These are phyloP conservation scores for Marcusenius ussheri DNA, from an alignment of 2,113 vertebrate species.

Conservation along the genomic window DNA sequence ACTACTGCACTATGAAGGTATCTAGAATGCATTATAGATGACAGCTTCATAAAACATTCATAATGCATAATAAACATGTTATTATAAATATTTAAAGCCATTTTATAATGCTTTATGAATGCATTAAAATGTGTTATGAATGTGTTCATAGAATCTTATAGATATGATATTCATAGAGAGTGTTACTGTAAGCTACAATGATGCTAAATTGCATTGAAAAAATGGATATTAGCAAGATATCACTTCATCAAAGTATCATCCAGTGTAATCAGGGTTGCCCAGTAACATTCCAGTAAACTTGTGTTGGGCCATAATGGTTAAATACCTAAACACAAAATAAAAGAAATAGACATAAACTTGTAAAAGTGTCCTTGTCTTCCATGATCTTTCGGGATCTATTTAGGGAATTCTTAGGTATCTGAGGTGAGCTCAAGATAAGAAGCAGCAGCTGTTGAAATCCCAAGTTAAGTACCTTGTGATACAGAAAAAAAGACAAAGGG, in stretches of 20 bases:
- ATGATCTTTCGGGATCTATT: background rate
- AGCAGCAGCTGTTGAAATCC: background rate
- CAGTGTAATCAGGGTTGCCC: background rate
- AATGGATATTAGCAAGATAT: background rate
- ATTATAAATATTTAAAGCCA: background rate
- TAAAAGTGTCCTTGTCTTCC: background rate
- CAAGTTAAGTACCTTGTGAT: background rate
- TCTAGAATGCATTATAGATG: background rate
- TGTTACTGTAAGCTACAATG: background rate
- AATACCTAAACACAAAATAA: background rate
- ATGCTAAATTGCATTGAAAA: background rate
- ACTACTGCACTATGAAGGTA: background rate
- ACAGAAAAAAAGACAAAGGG: background rate
- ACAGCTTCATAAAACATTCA: background rate
- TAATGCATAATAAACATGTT: background rate
- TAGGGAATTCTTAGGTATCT: background rate
- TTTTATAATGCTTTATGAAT: background rate
- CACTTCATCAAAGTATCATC: background rate
- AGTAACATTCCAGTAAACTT: background rate
- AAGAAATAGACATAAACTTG: background rate
- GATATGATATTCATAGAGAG: background rate
- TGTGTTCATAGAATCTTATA: background rate
- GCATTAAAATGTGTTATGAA: background rate
- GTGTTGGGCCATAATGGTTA: background rate
- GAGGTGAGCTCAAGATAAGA: background rate